Evolutionary conservation across 2,113 vertebrate species (phyloP).

Genomic region (Pitta sordida): DNA sequence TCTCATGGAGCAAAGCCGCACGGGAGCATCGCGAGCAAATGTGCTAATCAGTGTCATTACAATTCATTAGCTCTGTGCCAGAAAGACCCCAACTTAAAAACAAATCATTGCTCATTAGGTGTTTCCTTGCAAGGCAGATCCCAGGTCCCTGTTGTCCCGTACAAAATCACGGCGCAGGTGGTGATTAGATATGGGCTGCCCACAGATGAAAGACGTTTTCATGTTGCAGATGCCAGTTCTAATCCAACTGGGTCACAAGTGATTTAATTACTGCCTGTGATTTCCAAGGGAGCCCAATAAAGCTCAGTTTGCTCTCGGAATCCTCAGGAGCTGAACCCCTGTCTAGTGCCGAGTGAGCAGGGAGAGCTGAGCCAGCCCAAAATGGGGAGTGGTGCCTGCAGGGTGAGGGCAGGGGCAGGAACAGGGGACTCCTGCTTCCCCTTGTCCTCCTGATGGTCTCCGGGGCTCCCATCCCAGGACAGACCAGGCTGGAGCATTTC

Average conservation of each 20-base stretch:
- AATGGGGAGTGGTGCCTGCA: fast-evolving
- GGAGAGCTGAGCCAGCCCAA: neutral
- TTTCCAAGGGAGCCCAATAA: neutral
- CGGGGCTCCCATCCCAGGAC: fast-evolving
- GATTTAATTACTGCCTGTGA: slow-evolving; percentile 42
- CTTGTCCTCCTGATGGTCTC: neutral
- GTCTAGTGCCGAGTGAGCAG: neutral
- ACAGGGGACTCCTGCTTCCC: neutral
- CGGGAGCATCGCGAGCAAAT: neutral
- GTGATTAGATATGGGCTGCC: neutral
- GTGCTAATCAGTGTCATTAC: neutral
- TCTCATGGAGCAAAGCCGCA: neutral
- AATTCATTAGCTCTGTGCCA: neutral
- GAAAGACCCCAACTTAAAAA: neutral
- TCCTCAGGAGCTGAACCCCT: neutral
- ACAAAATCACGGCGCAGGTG: neutral
- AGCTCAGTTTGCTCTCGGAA: neutral
- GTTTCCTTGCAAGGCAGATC: neutral
- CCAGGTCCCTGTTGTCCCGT: neutral
- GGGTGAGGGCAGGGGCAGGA: neutral
- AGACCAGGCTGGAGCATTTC: neutral
- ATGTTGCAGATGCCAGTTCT: neutral
- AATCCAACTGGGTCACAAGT: slow-evolving; percentile 35
- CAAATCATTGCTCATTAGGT: neutral
- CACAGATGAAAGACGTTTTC: slow-evolving; percentile 7